Base-by-base conservation (phyloP, 1,140 invertebrate genomes). In the Anadara kagoshimensis region DNA sequence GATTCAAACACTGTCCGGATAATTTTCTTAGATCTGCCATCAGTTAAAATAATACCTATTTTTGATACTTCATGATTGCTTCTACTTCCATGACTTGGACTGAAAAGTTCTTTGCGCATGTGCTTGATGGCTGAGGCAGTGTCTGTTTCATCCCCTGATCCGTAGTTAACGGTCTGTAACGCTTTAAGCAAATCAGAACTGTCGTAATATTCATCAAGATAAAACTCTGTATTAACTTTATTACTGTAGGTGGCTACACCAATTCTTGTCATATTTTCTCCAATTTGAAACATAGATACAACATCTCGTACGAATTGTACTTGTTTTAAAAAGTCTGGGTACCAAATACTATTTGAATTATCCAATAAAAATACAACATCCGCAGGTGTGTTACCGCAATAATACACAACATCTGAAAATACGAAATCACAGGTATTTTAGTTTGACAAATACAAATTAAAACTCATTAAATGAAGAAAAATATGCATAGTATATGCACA, bases 301-400 rank as follows among this genome's bases (percentile, higher is more conserved):
- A 86, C 78, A 22, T 82, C 64, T n/a, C 69, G 64, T 4, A 86
- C 79, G 51, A 85, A 86, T 12, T 69, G 51, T 20, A 84, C 64
- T 69, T 84, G 82, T 43, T 70, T 63, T 20, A 53, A 20, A 61
- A 83, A 86, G 65, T 84, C 77, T 0, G 77, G 76, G 1, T 65
- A 76, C 80, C 82, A 82, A 47, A 86, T 80, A 57, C 80, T 82
- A 57, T 80, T 80, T 29, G 83, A 83, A 12, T 80, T 73, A 57
- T 86, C 84, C 49, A 86, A 63, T 11, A 86, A n/a, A 75, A 86
- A 83, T 20, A 78, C 78, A n/a, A 86, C 78, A 66, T 86, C 84
- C 1, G 84, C 83, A 1, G 84, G 83, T 24, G 76, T 80, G 47
- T 77, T 77, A 24, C 79, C 78, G 29, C 83, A 85, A 51, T 74